Base-by-base conservation (phyloP, 2,113 vertebrate species). In the Semicossyphus pulcher region DNA sequence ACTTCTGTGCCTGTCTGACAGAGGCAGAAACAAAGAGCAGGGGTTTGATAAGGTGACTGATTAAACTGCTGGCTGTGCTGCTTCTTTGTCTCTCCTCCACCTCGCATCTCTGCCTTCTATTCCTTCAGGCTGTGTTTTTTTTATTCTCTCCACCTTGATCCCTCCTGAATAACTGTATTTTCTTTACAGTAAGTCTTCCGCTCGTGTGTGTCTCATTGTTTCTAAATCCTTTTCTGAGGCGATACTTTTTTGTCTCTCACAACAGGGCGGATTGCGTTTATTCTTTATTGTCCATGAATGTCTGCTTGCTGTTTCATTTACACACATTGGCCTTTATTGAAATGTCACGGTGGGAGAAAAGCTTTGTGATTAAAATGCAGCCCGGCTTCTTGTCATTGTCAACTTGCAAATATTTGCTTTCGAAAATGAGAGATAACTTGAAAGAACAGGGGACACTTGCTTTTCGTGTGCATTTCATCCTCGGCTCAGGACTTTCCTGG, bases 311-410 rank as follows among this genome's bases (percentile, higher is more conserved):
- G 21, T 72, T 80, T 67, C 18, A 56, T 75, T 65, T 60, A 75
- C 37, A 69, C 37, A 69, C 32, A 8, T 67, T 70, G 72, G 36
- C 76, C 61, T 67, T 68, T 79, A 81, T 70, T 75, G 56, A 77
- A 83, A 75, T 74, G 26, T 80, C 80, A 83, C 60, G 18, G 31
- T 49, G 25, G 25, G 20, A 80, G 70, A 62, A 66, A 75, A 63
- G 62, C 45, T 4, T 36, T 37, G 29, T 76, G 84, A 80, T 85
- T 84, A 84, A 84, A 83, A 88, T 71, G 60, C 60, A 67, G 20
- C 36, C 20, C 23, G 10, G 64, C n/a, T 32, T 84, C 84, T 88
- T 70, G 71, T 63, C 76, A 56, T 64, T 79, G 74, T 79, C 65
- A 52, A 16, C 21, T 66, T 75, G 69, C 21, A 75, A 85, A 80